Conservation (phyloP, 2,888 invertebrate genomes). For the Deroplatys truncata region DNA sequence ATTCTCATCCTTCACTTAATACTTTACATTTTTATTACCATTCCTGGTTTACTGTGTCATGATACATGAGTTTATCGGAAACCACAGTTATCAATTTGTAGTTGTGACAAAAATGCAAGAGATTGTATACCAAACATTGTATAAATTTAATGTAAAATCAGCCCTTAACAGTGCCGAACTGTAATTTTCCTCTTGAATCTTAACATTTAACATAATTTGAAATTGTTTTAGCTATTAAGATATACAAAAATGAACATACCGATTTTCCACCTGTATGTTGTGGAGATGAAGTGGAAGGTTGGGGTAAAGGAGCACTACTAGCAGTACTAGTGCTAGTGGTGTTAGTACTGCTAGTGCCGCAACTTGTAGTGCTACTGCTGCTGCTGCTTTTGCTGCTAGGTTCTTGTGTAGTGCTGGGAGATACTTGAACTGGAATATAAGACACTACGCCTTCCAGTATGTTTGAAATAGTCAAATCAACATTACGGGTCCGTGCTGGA, state of each 20-base stretch:
- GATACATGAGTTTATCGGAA: too few species aligned
- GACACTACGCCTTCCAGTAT: slow-evolving; percentile 70
- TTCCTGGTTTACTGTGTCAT: too few species aligned
- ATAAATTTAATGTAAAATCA: too few species aligned
- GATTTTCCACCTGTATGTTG: neutral
- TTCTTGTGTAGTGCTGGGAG: neutral
- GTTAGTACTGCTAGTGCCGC: neutral
- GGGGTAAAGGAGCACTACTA: neutral
- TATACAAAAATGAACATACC: neutral
- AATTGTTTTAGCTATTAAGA: too few species aligned
- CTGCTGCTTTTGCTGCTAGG: neutral
- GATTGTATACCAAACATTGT: too few species aligned
- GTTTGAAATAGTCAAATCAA: slow-evolving; percentile 76
- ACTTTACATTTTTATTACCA: too few species aligned
- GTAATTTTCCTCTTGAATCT: too few species aligned
- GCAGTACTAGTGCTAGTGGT: neutral
- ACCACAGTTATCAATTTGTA: too few species aligned
- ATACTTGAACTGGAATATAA: slow-evolving; percentile 46
- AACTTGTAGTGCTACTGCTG: neutral
- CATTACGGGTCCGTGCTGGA: slow-evolving; percentile 66
- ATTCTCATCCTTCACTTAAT: too few species aligned
- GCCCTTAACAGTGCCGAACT: too few species aligned
- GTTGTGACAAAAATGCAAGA: too few species aligned
- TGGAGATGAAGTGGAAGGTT: neutral
- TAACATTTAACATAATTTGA: too few species aligned